Evolutionary conservation across 2,113 vertebrate species (phyloP).

Genomic region (Lophura nycthemera): DNA sequence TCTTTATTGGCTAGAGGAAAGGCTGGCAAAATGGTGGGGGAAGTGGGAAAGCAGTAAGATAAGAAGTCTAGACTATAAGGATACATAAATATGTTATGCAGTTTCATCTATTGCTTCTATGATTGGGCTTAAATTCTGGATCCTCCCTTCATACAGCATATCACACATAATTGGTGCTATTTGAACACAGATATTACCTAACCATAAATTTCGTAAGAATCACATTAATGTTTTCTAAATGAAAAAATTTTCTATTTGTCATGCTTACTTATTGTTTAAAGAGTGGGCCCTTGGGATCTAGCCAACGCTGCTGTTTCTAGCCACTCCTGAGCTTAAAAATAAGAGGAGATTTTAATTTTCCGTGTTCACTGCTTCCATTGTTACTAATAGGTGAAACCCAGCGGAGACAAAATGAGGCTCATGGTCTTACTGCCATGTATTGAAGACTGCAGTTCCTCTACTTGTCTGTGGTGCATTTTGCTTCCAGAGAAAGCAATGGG

Average conservation of each 20-base stretch:
- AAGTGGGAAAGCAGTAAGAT: conserved; percentile 20
- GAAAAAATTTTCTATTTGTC: conserved; percentile 34
- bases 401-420: not conserved
- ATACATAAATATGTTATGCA: not conserved
- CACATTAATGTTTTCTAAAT: conserved; percentile 40
- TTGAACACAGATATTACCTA: conserved; percentile 38
- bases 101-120: not conserved
- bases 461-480: not conserved
- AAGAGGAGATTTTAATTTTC: not conserved
- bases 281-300: not conserved
- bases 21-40: not conserved
- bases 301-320: conserved; percentile 7
- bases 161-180: not conserved
- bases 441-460: not conserved
- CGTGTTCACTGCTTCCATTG: not conserved
- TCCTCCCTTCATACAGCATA: not conserved
- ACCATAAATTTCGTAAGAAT: conserved; percentile 31
- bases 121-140: not conserved
- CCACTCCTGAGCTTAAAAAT: not conserved
- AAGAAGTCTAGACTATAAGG: conserved; percentile 45
- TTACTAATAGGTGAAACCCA: not conserved
- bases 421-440: not conserved
- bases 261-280: conserved; percentile 26
- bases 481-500: not conserved
- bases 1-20: conserved; percentile 18